phyloP scores from a whole-genome alignment of 2,113 vertebrate species.

The Myotis lucifugus region DNA sequence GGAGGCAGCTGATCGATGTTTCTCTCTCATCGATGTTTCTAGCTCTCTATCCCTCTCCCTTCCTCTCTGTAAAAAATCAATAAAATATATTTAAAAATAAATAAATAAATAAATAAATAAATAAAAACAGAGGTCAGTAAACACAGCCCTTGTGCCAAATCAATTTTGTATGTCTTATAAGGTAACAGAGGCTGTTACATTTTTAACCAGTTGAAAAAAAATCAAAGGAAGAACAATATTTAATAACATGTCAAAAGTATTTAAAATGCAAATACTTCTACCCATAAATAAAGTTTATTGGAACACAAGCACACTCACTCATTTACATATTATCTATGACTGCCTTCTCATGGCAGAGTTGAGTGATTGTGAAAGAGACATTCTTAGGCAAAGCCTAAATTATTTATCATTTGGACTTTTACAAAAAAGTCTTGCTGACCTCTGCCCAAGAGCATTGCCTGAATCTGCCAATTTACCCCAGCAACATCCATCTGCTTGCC shows the following conservation, averaged over 20 bases:
- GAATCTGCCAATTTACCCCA: neutral
- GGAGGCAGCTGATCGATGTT: too few relatives aligned
- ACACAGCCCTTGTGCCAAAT: neutral
- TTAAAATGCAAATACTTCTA: conserved; percentile 11
- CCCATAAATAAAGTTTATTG: neutral
- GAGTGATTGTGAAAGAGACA: neutral
- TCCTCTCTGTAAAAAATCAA: too few relatives aligned
- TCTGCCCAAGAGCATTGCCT: neutral
- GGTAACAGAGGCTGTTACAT: neutral
- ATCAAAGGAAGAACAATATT: neutral
- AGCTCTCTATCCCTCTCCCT: too few relatives aligned
- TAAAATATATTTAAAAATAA: too few relatives aligned
- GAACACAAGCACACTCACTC: neutral
- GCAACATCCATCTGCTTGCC: neutral
- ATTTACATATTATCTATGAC: neutral
- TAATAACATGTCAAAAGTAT: neutral
- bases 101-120: too few relatives aligned
- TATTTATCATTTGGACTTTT: neutral
- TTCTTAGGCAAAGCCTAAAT: neutral
- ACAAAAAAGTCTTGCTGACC: neutral
- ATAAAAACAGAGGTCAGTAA: neutral
- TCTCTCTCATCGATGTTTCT: too few relatives aligned
- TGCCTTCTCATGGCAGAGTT: neutral
- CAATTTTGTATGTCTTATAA: neutral
- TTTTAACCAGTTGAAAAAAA: conserved; percentile 3